Percentiles rank a stretch among this genome's conserved stretches.
phyloP scores from a whole-genome alignment of 2,797 vertebrate species.

The Cichlasoma orientale region DNA sequence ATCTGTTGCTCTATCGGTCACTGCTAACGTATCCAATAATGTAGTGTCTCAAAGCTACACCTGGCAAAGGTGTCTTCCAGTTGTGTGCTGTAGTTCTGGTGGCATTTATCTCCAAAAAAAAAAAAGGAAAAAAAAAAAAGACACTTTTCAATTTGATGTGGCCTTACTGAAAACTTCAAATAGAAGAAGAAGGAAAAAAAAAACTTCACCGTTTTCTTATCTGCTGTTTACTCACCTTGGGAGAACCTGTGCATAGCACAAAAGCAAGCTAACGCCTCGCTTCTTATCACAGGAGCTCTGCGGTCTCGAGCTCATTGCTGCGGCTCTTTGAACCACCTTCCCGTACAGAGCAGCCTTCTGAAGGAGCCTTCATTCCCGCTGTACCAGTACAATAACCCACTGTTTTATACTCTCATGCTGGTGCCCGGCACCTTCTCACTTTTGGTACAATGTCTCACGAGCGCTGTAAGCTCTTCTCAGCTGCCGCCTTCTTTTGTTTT shows the following conservation, averaged over 20 bases:
- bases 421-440: constrained; percentile 50
- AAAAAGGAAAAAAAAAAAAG: constrained; percentile 9
- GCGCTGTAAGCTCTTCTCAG: constrained; percentile 59
- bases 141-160: constrained; percentile 81
- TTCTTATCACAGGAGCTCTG: constrained; percentile 46
- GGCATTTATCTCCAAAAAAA: constrained; percentile 46
- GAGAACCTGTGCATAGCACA: constrained; percentile 64
- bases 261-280: constrained; percentile 50
- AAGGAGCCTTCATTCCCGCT: constrained; percentile 48
- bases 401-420: constrained; percentile 23
- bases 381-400: constrained; percentile 46
- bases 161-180: constrained; percentile 80
- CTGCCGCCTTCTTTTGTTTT: constrained; percentile 27
- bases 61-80: constrained; percentile 66
- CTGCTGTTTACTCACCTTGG: constrained; percentile 65
- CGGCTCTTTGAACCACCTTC: constrained; percentile 28
- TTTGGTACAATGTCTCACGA: constrained; percentile 65
- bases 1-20: constrained; percentile 54
- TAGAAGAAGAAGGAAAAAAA: constrained; percentile 22
- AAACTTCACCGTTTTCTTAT: constrained; percentile 49
- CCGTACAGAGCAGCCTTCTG: constrained; percentile 63
- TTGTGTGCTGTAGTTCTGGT: constrained; percentile 53
- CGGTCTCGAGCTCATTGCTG: constrained; percentile 29
- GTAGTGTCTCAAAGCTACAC: constrained; percentile 42
- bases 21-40: constrained; percentile 54